Conservation (phyloP, 2,888 invertebrate species). For the Rhagophthalmus giganteus region DNA sequence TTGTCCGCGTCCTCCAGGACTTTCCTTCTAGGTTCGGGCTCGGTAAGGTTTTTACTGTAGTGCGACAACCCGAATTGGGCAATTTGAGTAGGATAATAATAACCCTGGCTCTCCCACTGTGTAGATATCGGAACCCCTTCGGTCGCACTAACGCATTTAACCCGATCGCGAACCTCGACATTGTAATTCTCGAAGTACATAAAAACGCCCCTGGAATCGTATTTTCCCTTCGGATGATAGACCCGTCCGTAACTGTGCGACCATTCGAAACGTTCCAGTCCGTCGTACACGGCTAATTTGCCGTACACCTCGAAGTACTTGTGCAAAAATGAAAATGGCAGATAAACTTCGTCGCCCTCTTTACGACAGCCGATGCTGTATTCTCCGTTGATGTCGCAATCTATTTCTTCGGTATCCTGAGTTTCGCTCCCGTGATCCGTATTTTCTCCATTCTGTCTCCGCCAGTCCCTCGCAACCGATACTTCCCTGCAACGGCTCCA, state of each 20-base stretch:
- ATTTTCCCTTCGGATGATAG: slow-evolving; percentile 84
- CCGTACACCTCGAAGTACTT: slow-evolving; percentile 96
- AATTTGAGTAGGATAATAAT: slow-evolving; percentile 97
- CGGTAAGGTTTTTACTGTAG: slow-evolving; percentile 92
- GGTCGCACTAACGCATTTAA: slow-evolving; percentile 92
- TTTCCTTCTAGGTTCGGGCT: slow-evolving; percentile 75
- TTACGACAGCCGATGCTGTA: slow-evolving; percentile 65
- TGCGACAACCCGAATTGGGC: slow-evolving; percentile 97
- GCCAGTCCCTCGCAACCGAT: slow-evolving; percentile 38
- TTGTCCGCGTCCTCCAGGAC: slow-evolving; percentile 77
- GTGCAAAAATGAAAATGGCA: slow-evolving; percentile 90
- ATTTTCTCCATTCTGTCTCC: slow-evolving; percentile 32
- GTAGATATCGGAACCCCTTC: slow-evolving; percentile 96
- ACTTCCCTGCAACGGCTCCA: slow-evolving; percentile 77
- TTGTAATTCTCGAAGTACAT: slow-evolving; percentile 98
- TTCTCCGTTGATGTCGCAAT: slow-evolving; percentile 82
- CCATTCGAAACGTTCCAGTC: slow-evolving; percentile 88
- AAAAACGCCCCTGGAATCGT: slow-evolving; percentile 88
- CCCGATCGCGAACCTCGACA: slow-evolving; percentile 93
- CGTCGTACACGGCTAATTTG: slow-evolving; percentile 72
- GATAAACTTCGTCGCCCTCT: slow-evolving; percentile 83
- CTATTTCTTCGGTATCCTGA: slow-evolving; percentile 68
- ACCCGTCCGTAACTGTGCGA: slow-evolving; percentile 92
- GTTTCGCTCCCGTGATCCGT: slow-evolving; percentile 48
- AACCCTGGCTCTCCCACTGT: slow-evolving; percentile 95